Evolutionary conservation across 2,113 vertebrate species (phyloP), one percentile per base, ranked within the genome.

Genomic region (Gadus chalcogrammus): DNA sequence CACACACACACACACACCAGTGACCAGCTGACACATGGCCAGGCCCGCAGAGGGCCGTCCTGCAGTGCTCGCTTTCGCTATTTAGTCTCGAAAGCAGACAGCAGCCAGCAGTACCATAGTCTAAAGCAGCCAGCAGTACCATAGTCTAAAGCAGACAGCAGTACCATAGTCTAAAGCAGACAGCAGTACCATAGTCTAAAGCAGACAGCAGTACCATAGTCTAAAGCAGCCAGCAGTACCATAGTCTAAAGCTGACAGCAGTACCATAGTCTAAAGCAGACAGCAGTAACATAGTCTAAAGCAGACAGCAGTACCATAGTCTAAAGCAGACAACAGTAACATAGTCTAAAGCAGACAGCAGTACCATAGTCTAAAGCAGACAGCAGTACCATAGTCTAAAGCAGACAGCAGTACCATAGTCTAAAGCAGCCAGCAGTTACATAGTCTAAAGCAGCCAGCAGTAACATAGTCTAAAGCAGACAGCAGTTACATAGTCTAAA

Each of bases 11-110:
- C 63, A 73, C 70, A 67, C 69, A 35, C 67, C 62, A 53, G 65
- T 72, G 68, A 77, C 79, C 59, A 15, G 67, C 80, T 84, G 83
- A 85, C 82, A 84, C 60, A 71, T 74, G 75, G 79, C 77, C 84
- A 86, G 76, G 62, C 67, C 70, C 64, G 68, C 28, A 71, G 48
- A 79, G 76, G 70, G 27, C 64, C 16, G 65, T 73, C 83, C 75
- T 77, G 82, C 69, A 62, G 82, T 70, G 79, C 72, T 81, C 72
- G 65, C 68, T 84, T 69, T 76, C 75, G 71, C n/a, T 80, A 75
- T 79, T 80, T 83, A 77, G 75, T 82, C 71, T 81, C 71, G 42
- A 48, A 48, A 13, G 42, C 55, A 56, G 8, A 56, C 55, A 17
- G 55, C 53, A 56, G 16, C 9, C 53, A 56, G 53, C 55, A 56